Base-by-base conservation (phyloP, 2,888 invertebrate genomes). In the Cheilosia scutellata region DNA sequence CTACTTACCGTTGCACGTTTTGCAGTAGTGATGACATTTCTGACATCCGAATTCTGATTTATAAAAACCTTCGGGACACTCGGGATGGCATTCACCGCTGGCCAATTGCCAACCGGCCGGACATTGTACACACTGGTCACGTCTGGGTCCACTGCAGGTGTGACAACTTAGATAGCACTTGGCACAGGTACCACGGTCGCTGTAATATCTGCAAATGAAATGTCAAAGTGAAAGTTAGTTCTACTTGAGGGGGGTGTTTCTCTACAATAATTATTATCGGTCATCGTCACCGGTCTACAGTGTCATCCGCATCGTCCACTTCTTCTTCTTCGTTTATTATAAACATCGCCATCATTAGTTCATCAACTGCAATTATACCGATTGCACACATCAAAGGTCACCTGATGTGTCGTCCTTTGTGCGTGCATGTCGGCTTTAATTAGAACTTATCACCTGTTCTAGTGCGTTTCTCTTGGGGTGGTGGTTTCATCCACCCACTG, bases 21-120 rank as follows among this genome's bases (percentile, higher is more conserved):
- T 95, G 92, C 98, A 98, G 90, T 96, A 96, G 92, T 96, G 96
- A 93, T 97, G 97, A 93, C 98, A 98, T 92, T 96, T 96, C 88
- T 96, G 96, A 90, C 98, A 98, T 7, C 96, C 96, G 89, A 95
- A 96, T 87, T 95, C 94, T 4, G 95, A 95, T 92, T 96, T 96
- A 93, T 96, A 97, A 93, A 96, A 97, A 49, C 97, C 97, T 92
- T 96, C 96, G 0, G 97, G 97, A 91, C 97, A 97, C 89, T 96
- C 96, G 0, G 96, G 96, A 89, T 96, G 95, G 89, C 97, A 97
- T 91, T 97, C 96, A 2, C 97, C 97, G 2, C 96, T 96, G 0
- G 96, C 96, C 82, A 97, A 93, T 91, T 96, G 95, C 96, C 96
- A 97, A 4, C 96, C 96, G 4, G 93, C 92, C 0, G 96, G 96